phyloP scores from a whole-genome alignment of 1,140 invertebrate species.

The Tachypleus tridentatus region DNA sequence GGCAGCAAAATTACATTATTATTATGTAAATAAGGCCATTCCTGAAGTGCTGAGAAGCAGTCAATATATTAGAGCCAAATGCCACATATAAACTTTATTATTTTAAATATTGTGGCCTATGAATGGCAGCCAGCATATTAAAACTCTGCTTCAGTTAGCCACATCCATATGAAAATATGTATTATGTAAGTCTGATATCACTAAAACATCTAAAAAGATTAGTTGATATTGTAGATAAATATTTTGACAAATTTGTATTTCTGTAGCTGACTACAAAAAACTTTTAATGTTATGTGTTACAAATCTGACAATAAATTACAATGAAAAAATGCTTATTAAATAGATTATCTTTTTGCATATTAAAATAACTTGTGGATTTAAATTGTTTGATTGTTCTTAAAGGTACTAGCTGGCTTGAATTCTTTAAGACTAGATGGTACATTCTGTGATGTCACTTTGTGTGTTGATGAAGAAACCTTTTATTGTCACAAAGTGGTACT shows the following conservation, averaged over 20 bases:
- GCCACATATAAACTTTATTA: too few relatives aligned
- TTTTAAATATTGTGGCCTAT: too few relatives aligned
- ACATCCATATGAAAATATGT: background rate
- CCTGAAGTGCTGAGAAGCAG: too few relatives aligned
- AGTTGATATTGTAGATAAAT: background rate
- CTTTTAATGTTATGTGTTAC: too few relatives aligned
- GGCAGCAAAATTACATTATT: too few relatives aligned
- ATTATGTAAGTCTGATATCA: background rate
- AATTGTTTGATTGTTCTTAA: conserved; percentile 11
- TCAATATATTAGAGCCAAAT: too few relatives aligned
- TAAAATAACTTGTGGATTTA: conserved; percentile 4
- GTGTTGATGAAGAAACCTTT: conserved; percentile 36
- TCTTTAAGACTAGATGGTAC: conserved; percentile 36
- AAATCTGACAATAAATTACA: background rate
- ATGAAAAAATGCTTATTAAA: background rate
- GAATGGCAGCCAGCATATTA: too few relatives aligned
- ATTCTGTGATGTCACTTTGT: conserved; percentile 40
- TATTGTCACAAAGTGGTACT: conserved; percentile 41
- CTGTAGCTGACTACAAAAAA: too few relatives aligned
- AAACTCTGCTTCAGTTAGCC: too few relatives aligned
- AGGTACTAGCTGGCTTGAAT: conserved; percentile 42
- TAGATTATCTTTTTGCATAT: background rate
- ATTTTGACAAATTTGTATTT: background rate
- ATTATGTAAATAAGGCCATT: too few relatives aligned
- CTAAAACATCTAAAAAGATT: background rate